Evolutionary conservation across 2,797 vertebrate genomes (phyloP), one percentile per base, ranked within the genome.

Genomic region (Sebastes cheni): DNA sequence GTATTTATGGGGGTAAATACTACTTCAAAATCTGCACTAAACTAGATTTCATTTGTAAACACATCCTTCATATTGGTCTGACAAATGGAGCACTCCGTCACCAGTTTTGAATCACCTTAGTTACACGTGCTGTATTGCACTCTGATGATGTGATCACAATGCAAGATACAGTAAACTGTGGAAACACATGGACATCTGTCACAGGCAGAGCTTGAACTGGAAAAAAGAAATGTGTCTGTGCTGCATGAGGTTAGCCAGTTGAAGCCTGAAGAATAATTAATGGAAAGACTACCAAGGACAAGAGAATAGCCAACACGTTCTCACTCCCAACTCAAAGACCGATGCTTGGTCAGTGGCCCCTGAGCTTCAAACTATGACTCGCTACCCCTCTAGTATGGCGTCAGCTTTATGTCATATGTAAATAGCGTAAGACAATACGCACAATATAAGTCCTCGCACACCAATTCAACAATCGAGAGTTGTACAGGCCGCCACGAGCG

Each of bases 1-100:
- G 61, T 66, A 36, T 80, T 73, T 72, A 32, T 42, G 32, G n/a
- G 65, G 65, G 29, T 70, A 73, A 73, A 81, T 68, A 58, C 29
- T 13, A 4, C 69, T 67, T 77, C 8, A 56, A 70, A 67, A 81
- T 83, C 59, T 61, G 18, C 34, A 58, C 46, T 61, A 58, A 72
- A 80, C 30, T 54, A 46, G 22, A 52, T 77, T 69, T 56, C 14
- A 54, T 70, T 72, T 61, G 9, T 59, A 46, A 68, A 50, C 18
- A 36, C 25, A 59, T 50, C 42, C 20, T 25, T 60, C 23, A 13
- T n/a, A 58, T 58, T 60, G 13, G 25, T 29, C n/a, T 29, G 20
- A 66, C 58, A 73, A 58, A 85, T 10, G 16, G 14, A 62, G n/a
- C 3, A 18, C 50, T 39, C 12, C 9, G 64, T 62, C 52, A 30